Base-by-base conservation (phyloP, 1,140 invertebrate genomes). In the Tetragonula clypearis region DNA sequence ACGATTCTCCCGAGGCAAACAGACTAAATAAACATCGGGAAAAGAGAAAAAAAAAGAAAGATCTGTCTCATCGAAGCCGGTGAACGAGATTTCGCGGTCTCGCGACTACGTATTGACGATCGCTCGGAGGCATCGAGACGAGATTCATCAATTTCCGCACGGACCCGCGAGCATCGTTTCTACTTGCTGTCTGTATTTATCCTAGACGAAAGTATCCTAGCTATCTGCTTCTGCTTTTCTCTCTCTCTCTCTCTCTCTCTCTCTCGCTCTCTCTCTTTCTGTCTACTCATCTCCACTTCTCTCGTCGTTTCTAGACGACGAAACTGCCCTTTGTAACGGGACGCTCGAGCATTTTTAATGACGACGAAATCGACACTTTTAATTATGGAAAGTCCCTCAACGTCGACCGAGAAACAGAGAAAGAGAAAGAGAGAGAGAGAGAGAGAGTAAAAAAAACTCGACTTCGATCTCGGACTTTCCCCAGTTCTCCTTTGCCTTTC, bases 141-240 rank as follows among this genome's bases (percentile, higher is more conserved):
- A 90, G 88, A 88, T 92, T 93, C 91, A 93, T 93, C 92, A 93
- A 93, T 93, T 92, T 93, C 89, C 86, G n/a, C 86, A 90, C 86
- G 92, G 87, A 87, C 86, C 86, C 88, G 75, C 87, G 88, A 89
- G 72, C 91, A 86, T 62, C 41, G 62, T 88, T 89, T 88, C 30
- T 53, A 87, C 90, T 73, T 69, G 79, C 66, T 68, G 76, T 79
- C 78, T 77, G 21, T 85, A 91, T 90, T 91, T 88, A 85, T 41
- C 85, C 82, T 83, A 80, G 87, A 85, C 91, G 66, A 86, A 71
- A 79, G n/a, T 19, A 9, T 85, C 79, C 81, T 60, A 88, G 84
- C 88, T 81, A 60, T 60, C 71, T 15, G 35, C 1, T 68, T 35
- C 15, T 79, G 60, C 23, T 23, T 11, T 21, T 17, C 62, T 55